Evolutionary conservation across 2,797 vertebrate species (phyloP), one percentile per base, ranked within the genome.

Genomic region (Cheirogaleus major): DNA sequence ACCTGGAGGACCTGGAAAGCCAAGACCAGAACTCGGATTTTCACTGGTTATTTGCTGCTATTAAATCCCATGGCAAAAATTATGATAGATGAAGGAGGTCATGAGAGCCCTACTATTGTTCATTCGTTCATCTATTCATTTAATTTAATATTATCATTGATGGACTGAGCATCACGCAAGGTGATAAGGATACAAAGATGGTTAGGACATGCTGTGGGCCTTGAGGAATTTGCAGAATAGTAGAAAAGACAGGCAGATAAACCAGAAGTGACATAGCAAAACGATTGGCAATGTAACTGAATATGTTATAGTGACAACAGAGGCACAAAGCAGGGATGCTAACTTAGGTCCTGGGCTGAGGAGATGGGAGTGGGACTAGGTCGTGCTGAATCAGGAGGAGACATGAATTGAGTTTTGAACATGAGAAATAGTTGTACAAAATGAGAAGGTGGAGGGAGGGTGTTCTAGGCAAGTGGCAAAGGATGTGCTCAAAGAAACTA

Each of bases 101-200:
- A 35, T 0, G 0, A 25, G 25, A 70, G 1, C 69, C 20, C 10
- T 11, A 1, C 4, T 9, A 6, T 22, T 23, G 50, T 25, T 65
- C 20, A 32, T 22, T 63, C 32, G 15, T 50, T 69, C 14, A 5
- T 5, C 41, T 23, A 41, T 43, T 83, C 55, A 63, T 70, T 76
- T 80, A 20, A 81, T 55, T 73, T 30, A 50, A 43, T 38, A 10
- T 50, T 22, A 27, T 57, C 67, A 85, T 38, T 27, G 38, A 48
- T 2, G 14, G 1, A n/a, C 10, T 69, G 38, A 94, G 35, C 13
- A 11, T 89, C 61, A 5, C 20, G 9, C 20, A 78, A 85, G 57
- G 57, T 17, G 41, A 52, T 30, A 18, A 83, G 35, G 78, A 12
- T 45, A 20, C 35, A 61, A 88, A 85, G 55, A 50, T 86, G 59